These are phyloP conservation scores for Thymallus thymallus DNA, from an alignment of 2,113 vertebrate species.

Conservation along the genomic window DNA sequence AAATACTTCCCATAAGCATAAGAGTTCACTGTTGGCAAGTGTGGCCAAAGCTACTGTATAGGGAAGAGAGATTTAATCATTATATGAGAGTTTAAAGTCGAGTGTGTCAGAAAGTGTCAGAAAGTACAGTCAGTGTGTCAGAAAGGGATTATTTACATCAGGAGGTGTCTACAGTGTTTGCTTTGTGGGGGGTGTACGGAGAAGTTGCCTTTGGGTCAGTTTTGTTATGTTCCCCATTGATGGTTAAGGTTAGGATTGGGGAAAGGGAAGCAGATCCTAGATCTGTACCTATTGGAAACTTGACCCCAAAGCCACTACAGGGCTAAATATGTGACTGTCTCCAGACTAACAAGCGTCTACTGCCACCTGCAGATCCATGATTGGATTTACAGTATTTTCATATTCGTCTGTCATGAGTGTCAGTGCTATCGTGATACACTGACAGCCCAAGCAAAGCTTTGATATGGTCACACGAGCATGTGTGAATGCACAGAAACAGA, in stretches of 20 bases:
- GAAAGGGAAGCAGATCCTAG: too few relatives aligned
- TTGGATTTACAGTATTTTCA: background rate
- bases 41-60: background rate
- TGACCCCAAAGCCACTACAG: too few relatives aligned
- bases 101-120: too few relatives aligned
- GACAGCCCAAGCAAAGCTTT: background rate
- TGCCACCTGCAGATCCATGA: conserved; percentile 5
- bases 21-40: background rate
- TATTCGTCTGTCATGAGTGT: background rate
- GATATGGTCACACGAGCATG: too few relatives aligned
- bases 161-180: background rate
- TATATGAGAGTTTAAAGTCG: too few relatives aligned
- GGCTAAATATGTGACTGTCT: background rate
- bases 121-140: background rate
- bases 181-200: background rate
- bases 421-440: background rate
- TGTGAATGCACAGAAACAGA: background rate
- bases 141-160: background rate
- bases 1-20: too few relatives aligned
- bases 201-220: background rate
- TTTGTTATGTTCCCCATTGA: background rate
- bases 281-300: too few relatives aligned
- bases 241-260: too few relatives aligned
- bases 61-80: background rate
- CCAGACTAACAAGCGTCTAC: background rate